These are phyloP conservation scores for Apamea sordens DNA, from an alignment of 2,888 invertebrate genomes.

Conservation along the genomic window DNA sequence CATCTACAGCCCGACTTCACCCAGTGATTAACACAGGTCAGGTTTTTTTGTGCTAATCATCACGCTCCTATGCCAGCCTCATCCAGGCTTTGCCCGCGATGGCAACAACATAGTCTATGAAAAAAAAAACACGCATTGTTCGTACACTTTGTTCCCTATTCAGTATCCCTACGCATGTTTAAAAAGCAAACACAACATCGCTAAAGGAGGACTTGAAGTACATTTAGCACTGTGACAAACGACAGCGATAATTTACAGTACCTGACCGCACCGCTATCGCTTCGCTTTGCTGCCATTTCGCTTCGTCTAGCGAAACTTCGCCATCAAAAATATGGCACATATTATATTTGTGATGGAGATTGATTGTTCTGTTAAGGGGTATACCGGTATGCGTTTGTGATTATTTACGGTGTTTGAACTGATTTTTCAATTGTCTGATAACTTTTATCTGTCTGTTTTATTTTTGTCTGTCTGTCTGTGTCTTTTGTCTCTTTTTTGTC, in stretches of 20 bases:
- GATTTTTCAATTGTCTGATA: background rate
- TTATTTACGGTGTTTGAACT: background rate
- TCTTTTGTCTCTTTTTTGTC: too few relatives aligned
- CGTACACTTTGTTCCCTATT: background rate
- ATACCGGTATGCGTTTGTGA: conserved; percentile 8
- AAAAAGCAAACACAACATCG: conserved; percentile 15
- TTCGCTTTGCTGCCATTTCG: conserved; percentile 29
- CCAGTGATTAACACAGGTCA: too few relatives aligned
- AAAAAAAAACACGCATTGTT: background rate
- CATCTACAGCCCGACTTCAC: too few relatives aligned
- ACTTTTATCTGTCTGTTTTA: too few relatives aligned
- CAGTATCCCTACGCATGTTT: background rate
- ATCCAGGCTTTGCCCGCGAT: too few relatives aligned
- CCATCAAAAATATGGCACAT: conserved; percentile 71
- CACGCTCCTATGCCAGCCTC: too few relatives aligned
- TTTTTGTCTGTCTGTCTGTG: too few relatives aligned
- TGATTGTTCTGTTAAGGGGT: conserved; percentile 74
- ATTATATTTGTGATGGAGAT: conserved; percentile 75
- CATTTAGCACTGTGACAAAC: conserved; percentile 39
- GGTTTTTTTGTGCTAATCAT: too few relatives aligned
- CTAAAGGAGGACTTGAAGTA: conserved; percentile 2
- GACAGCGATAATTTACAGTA: conserved; percentile 50
- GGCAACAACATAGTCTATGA: too few relatives aligned
- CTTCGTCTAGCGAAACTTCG: conserved; percentile 39
- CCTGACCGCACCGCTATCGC: conserved; percentile 47